Conservation (phyloP, 2,113 vertebrate species). For the Dinomys branickii region DNA sequence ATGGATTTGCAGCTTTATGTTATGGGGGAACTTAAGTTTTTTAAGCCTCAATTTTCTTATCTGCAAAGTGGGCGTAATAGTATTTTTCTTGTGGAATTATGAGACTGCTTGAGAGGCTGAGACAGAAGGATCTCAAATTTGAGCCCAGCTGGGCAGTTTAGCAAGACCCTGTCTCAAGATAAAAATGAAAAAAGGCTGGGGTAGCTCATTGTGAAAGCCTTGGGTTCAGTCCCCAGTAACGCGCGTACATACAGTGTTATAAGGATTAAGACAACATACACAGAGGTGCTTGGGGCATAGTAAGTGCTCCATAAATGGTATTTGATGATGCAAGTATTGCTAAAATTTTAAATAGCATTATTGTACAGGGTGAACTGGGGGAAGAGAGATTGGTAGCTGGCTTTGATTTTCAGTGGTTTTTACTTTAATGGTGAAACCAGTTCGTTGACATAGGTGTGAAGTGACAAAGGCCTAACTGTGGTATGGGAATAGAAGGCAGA, state of each 20-base stretch:
- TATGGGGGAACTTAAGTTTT: not conserved
- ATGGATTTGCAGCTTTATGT: not conserved
- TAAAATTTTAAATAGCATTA: not conserved
- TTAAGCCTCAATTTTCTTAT: slow-evolving; percentile 27
- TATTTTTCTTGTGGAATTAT: slow-evolving; percentile 19
- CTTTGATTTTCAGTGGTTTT: slow-evolving; percentile 33
- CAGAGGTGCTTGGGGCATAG: not conserved
- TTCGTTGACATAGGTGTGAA: not conserved
- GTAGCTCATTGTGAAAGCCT: not conserved
- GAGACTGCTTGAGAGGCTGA: not conserved
- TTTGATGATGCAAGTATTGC: not conserved
- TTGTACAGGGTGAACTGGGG: not conserved
- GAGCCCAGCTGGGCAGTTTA: not conserved
- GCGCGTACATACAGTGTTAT: not conserved
- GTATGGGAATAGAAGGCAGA: not conserved
- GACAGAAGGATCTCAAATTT: not conserved
- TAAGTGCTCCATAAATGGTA: not conserved
- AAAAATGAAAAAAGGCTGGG: not conserved
- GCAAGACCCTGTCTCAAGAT: not conserved
- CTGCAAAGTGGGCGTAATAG: not conserved
- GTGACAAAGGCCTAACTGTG: slow-evolving; percentile 9
- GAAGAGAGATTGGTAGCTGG: not conserved
- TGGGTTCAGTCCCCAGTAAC: not conserved
- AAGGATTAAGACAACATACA: not conserved
- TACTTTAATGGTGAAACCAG: not conserved